A percentile compares a stretch with the other conserved stretches of the same genome.
Conservation (phyloP, 2,113 vertebrate species). For the Agelaius tricolor region DNA sequence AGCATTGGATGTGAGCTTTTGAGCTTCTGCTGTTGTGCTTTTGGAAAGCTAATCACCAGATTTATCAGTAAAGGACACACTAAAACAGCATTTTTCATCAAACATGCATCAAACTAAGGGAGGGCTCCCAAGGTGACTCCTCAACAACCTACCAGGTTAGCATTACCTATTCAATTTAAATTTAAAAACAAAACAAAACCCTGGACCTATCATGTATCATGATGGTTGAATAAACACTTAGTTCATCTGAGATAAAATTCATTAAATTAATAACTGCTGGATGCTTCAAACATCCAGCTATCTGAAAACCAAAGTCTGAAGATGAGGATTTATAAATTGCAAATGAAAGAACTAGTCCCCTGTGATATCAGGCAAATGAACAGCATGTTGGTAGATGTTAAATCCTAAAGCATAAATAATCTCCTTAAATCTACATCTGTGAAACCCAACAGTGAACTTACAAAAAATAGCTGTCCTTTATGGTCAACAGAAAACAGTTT, state of each 20-base stretch:
- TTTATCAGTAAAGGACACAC: background rate
- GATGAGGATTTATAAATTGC: conserved; percentile 43
- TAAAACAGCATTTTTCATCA: background rate
- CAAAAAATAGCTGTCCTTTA: conserved; percentile 25
- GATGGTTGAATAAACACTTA: background rate
- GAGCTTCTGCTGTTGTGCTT: background rate
- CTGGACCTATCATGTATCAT: background rate
- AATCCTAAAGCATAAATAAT: conserved; percentile 53
- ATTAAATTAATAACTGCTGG: background rate
- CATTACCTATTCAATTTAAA: background rate
- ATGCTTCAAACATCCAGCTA: background rate
- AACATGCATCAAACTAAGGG: background rate
- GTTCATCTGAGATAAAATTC: conserved; percentile 32
- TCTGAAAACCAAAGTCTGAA: conserved; percentile 2
- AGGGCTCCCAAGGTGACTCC: background rate
- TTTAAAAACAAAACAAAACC: background rate
- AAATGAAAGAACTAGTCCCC: conserved; percentile 55
- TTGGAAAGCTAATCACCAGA: background rate
- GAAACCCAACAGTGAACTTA: conserved; percentile 32
- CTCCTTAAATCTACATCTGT: conserved; percentile 39
- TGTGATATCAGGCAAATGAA: conserved; percentile 43
- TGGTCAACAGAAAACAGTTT: background rate
- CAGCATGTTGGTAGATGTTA: conserved; percentile 28
- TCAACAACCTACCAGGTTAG: background rate
- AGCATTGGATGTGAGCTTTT: background rate